Conservation (phyloP, 2,888 invertebrate genomes). For the Microctonus brassicae region DNA sequence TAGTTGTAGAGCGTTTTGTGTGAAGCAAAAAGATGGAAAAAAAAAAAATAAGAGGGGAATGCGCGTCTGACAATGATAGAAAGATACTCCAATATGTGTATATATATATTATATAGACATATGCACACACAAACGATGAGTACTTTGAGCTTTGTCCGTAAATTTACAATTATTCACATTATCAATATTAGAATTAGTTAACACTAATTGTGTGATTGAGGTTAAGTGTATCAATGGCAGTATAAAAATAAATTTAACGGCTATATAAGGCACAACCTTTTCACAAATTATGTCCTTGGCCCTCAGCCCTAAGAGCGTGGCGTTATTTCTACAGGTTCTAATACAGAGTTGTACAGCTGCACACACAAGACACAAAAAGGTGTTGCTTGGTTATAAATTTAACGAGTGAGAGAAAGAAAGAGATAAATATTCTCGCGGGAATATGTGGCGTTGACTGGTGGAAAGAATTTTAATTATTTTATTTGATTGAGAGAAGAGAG, state of each 20-base stretch:
- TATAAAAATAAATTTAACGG: neutral
- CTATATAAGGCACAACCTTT: slow-evolving; percentile 13
- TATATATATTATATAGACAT: too few species aligned
- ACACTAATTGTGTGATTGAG: neutral
- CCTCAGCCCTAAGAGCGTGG: slow-evolving; percentile 5
- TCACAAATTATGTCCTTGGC: slow-evolving; percentile 8
- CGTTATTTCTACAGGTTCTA: neutral
- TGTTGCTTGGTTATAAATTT: neutral
- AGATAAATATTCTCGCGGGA: neutral
- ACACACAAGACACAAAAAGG: neutral
- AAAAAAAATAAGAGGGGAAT: neutral
- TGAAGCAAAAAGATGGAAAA: neutral
- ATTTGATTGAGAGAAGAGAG: too few species aligned
- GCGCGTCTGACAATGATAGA: neutral
- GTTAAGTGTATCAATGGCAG: neutral
- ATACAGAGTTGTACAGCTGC: neutral
- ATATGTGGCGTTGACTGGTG: neutral
- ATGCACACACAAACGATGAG: neutral
- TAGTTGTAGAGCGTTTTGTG: neutral
- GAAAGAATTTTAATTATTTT: neutral
- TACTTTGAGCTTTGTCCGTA: neutral
- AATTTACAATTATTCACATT: neutral
- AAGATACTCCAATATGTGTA: too few species aligned
- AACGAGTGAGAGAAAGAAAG: neutral
- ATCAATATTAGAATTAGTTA: neutral